A percentile compares a stretch with the other conserved stretches of the same genome.
Evolutionary conservation across 2,888 invertebrate species (phyloP).

Genomic region (Idaea straminata): DNA sequence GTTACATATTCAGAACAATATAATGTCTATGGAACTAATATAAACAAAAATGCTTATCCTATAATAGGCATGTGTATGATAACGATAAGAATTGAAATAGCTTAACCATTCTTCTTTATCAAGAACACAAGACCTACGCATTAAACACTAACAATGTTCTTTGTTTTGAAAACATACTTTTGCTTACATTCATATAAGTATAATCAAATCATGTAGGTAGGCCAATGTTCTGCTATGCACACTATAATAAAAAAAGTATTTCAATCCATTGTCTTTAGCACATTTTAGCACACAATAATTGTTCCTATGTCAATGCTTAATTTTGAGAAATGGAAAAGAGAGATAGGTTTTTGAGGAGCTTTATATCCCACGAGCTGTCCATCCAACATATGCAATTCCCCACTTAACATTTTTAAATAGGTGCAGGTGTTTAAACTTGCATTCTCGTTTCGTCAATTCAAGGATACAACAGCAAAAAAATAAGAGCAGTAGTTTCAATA

Average conservation of each 20-base stretch:
- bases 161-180: conserved; percentile 18
- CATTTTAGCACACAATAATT: no score
- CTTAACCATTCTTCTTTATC: conserved; percentile 10
- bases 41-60: background rate
- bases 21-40: background rate
- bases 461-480: conserved; percentile 32
- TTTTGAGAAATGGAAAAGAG: background rate
- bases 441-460: conserved; percentile 31
- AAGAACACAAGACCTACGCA: conserved; percentile 2
- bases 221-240: background rate
- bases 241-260: background rate
- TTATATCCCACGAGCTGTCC: conserved; percentile 2
- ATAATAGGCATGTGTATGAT: conserved; percentile 1
- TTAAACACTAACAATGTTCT: conserved; percentile 12
- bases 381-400: conserved; percentile 30
- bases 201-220: background rate
- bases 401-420: conserved; percentile 27
- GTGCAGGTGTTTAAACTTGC: conserved; percentile 3
- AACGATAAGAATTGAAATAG: conserved; percentile 6
- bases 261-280: background rate
- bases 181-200: conserved; percentile 4
- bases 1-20: background rate
- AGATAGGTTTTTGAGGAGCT: background rate
- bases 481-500: conserved; percentile 13
- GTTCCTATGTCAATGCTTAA: no score